Conservation (phyloP, 2,113 vertebrate genomes). For the Alethe diademata region DNA sequence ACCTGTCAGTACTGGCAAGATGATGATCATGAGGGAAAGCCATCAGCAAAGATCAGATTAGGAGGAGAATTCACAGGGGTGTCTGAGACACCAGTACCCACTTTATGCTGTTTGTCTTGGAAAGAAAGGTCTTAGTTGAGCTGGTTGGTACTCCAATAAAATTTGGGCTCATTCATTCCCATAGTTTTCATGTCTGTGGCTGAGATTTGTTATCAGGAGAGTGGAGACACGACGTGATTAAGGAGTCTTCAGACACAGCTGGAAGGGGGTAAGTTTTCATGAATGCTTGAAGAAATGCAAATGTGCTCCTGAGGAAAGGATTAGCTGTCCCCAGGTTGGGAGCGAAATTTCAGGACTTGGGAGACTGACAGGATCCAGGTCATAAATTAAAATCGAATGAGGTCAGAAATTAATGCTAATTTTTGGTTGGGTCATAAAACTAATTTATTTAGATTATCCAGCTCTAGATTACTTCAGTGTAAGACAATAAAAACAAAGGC, state of each 20-base stretch:
- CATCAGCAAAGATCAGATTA: not conserved
- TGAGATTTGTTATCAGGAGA: not conserved
- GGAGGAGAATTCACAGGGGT: not conserved
- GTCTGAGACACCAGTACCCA: not conserved
- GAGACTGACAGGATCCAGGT: not conserved
- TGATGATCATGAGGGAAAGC: not conserved
- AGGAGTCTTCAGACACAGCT: not conserved
- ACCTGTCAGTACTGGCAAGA: not conserved
- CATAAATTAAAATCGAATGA: not conserved
- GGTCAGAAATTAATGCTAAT: not conserved
- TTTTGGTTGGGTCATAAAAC: not conserved
- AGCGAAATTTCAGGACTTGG: not conserved
- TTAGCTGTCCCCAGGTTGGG: not conserved
- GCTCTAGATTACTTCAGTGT: not conserved
- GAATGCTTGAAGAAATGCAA: not conserved
- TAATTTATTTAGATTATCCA: not conserved
- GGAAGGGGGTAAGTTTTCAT: not conserved
- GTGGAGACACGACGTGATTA: not conserved
- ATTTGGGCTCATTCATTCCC: not conserved
- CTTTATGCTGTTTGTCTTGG: not conserved
- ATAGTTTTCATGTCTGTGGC: not conserved
- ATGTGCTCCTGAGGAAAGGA: not conserved
- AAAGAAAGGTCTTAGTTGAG: not conserved
- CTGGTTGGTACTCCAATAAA: not conserved
- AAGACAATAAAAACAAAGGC: not conserved